These are phyloP conservation scores for Zaprionus camerounensis DNA, from an alignment of 1,140 invertebrate genomes.

Conservation along the genomic window DNA sequence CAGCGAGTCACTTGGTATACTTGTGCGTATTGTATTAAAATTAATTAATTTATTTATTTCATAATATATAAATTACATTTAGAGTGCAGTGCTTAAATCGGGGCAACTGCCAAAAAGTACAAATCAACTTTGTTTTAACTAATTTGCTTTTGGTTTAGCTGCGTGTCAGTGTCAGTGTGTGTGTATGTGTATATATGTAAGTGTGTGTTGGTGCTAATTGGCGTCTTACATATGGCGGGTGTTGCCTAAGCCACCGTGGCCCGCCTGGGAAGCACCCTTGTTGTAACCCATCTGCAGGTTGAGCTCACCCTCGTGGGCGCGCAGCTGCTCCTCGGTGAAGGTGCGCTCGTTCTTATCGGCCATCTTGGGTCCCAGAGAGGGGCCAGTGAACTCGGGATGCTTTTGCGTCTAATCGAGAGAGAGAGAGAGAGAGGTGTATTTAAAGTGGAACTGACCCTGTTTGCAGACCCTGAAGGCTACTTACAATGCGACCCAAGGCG, in stretches of 20 bases:
- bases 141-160: slow-evolving; percentile 64
- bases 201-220: slow-evolving; percentile 11
- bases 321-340: slow-evolving; percentile 97
- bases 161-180: slow-evolving; percentile 8
- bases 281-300: slow-evolving; percentile 99
- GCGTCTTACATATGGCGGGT: slow-evolving; percentile 94
- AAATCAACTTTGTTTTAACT: slow-evolving; percentile 70
- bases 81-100: slow-evolving; percentile 55
- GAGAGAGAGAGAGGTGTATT: neutral
- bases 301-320: slow-evolving; percentile 94
- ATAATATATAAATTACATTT: slow-evolving; percentile 82
- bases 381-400: slow-evolving; percentile 96
- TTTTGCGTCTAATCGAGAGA: slow-evolving; percentile 90
- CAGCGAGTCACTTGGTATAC: slow-evolving; percentile 50
- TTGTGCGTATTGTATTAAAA: slow-evolving; percentile 69
- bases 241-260: slow-evolving; percentile 96
- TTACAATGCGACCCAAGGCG: slow-evolving; percentile 94
- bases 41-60: slow-evolving; percentile 82
- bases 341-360: slow-evolving; percentile 96
- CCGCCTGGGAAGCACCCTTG: slow-evolving; percentile 94
- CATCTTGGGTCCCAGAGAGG: slow-evolving; percentile 96
- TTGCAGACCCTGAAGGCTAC: slow-evolving; percentile 77
- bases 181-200: slow-evolving; percentile 7
- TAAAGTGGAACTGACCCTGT: neutral
- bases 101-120: slow-evolving; percentile 52